Conservation (phyloP, 2,113 vertebrate genomes). For the Thamnophis sirtalis region DNA sequence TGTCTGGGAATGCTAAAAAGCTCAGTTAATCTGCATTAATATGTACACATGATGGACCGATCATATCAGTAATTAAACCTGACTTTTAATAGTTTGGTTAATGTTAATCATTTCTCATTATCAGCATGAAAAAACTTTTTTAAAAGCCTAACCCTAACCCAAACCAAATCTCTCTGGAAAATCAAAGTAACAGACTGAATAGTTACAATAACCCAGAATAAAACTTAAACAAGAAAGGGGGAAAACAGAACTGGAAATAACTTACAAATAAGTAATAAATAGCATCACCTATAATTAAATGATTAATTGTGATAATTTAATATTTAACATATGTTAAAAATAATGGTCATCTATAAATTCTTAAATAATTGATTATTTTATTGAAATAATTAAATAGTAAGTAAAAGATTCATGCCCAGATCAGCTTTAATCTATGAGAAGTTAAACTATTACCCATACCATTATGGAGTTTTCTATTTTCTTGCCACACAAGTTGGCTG, state of each 20-base stretch:
- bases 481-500: background rate
- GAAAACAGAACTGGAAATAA: background rate
- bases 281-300: background rate
- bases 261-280: background rate
- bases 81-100: background rate
- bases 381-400: background rate
- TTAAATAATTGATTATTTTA: background rate
- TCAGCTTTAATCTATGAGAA: background rate
- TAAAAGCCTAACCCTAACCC: background rate
- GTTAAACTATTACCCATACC: background rate
- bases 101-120: background rate
- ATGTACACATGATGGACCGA: background rate
- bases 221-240: background rate
- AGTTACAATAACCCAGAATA: background rate
- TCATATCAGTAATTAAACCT: background rate
- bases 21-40: background rate
- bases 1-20: background rate
- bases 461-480: background rate
- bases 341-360: background rate
- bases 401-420: background rate
- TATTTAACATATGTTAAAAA: background rate
- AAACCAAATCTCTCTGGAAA: background rate
- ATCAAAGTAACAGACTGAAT: background rate
- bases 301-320: background rate
- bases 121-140: background rate